Evolutionary conservation across 2,888 invertebrate genomes (phyloP), one percentile per base, ranked within the genome.

Genomic region (Ochropleura leucogaster): DNA sequence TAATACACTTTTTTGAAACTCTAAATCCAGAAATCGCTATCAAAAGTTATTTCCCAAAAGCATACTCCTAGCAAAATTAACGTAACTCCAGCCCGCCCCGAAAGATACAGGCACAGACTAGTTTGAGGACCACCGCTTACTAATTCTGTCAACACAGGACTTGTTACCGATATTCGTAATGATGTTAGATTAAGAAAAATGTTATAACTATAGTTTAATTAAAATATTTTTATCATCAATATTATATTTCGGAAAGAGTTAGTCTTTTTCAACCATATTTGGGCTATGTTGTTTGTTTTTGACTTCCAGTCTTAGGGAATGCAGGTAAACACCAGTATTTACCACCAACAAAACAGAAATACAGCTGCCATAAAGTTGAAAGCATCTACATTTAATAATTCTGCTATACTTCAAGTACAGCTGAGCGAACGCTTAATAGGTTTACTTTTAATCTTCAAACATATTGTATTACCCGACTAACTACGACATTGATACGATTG

Each of bases 401-500:
- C 14, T 9, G 0, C n/a, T 9, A 9, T 4, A 40, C 14, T 49
- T 16, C 1, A 40, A 18, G 18, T 18, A 53, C 30, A 16, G 30
- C 40, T 20, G 40, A 51, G 4, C 6, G 18, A 68, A 9, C 14
- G n/a, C 53, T 74, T 55, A n/a, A 53, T 55, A 55, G 59, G 44
- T 55, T 20, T 3, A n/a, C 5, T 63, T 72, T 80, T 68, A 59
- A 68, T 55, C 4, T 47, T 40, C 1, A 47, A 62, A 60, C 44
- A 55, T 68, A 59, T 47, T 44, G 20, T 59, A 68, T 77, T 63
- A 77, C 55, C 78, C 6, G 49, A 68, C 42, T 64, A 74, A 59
- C 44, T 4, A 3, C 46, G 51, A 60, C 51, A 79, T 72, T n/a
- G 18, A 82, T 72, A 73, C 18, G n/a, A 70, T 67, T 66, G 51